A percentile compares a stretch with the other conserved stretches of the same genome.
Evolutionary conservation across 2,888 invertebrate species (phyloP).

Genomic region (Pharmacophagus antenor): DNA sequence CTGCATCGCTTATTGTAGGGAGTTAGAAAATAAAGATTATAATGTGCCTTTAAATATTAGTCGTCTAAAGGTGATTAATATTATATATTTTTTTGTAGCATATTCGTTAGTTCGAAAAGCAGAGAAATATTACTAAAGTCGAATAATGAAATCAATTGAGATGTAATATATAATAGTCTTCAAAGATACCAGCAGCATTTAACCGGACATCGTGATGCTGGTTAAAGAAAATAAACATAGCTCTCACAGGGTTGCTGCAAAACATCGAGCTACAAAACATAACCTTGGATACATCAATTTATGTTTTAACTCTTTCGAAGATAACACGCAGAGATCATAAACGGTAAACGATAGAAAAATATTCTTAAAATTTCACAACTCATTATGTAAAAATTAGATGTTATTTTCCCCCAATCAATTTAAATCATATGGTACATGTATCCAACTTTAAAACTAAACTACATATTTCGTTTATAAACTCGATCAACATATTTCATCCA

Average conservation of each 20-base stretch:
- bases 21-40: no score
- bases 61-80: no score
- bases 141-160: no score
- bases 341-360: conserved; percentile 1
- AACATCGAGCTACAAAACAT: conserved; percentile 15
- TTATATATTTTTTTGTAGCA: no score
- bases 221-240: conserved; percentile 25
- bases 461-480: conserved; percentile 23
- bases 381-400: conserved; percentile 11
- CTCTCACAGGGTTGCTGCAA: conserved; percentile 1
- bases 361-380: conserved; percentile 3
- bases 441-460: not conserved
- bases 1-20: no score
- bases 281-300: conserved; percentile 3
- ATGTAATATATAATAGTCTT: not conserved
- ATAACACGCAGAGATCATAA: not conserved
- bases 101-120: no score
- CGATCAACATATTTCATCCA: conserved; percentile 41
- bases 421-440: conserved; percentile 12
- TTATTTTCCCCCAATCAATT: conserved; percentile 16
- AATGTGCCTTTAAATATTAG: no score
- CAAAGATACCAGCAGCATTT: conserved; percentile 13
- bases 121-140: no score
- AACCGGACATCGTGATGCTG: conserved; percentile 26
- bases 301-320: conserved; percentile 13